Conservation (phyloP, 1,140 invertebrate species). For the Chionoecetes opilio region DNA sequence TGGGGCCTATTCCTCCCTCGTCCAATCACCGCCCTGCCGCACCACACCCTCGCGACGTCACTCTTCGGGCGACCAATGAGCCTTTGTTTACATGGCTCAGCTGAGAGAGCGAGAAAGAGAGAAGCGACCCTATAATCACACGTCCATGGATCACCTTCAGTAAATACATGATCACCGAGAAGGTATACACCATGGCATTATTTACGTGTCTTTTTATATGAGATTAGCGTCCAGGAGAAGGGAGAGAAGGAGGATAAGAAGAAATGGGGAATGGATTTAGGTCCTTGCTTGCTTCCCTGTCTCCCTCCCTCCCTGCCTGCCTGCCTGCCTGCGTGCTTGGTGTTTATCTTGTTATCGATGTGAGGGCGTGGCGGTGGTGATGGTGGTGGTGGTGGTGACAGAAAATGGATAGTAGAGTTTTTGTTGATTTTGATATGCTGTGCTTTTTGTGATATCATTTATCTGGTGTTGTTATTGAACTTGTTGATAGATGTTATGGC, state of each 20-base stretch:
- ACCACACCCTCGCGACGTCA: background rate
- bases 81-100: background rate
- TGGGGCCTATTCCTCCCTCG: constrained; percentile 4
- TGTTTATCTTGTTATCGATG: background rate
- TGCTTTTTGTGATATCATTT: background rate
- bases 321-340: background rate
- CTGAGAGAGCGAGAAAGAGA: background rate
- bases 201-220: background rate
- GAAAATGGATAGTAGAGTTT: background rate
- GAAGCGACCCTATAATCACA: constrained; percentile 14
- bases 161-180: background rate
- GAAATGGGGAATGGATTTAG: too few relatives aligned
- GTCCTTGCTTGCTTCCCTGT: too few relatives aligned
- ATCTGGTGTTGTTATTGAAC: too few relatives aligned
- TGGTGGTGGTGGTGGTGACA: background rate
- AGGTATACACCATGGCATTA: background rate
- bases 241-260: background rate
- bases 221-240: background rate
- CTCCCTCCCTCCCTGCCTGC: background rate
- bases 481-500: background rate
- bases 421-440: too few relatives aligned
- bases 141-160: background rate
- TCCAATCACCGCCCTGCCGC: background rate
- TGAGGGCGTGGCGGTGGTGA: background rate
- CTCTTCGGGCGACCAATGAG: background rate